Evolutionary conservation across 2,113 vertebrate genomes (phyloP).

Genomic region (Nothoprocta perdicaria): DNA sequence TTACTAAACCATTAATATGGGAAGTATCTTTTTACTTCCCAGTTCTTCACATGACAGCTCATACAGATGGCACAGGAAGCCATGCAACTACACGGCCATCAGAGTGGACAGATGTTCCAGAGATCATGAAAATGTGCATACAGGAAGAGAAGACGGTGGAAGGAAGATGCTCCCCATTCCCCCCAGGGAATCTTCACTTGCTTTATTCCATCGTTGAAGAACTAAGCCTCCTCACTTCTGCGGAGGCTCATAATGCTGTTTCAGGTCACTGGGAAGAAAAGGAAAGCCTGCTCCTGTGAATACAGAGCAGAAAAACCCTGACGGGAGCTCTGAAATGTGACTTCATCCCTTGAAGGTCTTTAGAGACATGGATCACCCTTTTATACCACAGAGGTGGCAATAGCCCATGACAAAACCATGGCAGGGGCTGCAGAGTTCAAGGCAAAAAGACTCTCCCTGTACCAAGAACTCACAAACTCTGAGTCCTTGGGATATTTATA

Average conservation of each 20-base stretch:
- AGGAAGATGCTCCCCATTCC: not conserved
- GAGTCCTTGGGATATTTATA: not conserved
- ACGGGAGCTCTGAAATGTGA: not conserved
- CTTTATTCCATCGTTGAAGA: conserved; percentile 9
- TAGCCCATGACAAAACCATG: not conserved
- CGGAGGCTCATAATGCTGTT: not conserved
- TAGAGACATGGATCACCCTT: not conserved
- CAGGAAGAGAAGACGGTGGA: not conserved
- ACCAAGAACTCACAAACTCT: not conserved
- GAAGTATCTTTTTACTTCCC: not conserved
- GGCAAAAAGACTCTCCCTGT: not conserved
- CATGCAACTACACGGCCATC: not conserved
- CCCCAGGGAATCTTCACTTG: not conserved
- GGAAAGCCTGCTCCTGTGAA: not conserved
- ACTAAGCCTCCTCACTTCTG: not conserved
- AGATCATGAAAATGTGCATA: not conserved
- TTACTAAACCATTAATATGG: conserved; percentile 8
- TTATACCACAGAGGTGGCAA: not conserved
- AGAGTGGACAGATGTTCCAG: not conserved
- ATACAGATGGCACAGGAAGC: conserved; percentile 19
- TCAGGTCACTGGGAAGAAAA: conserved; percentile 18
- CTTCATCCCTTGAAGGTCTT: not conserved
- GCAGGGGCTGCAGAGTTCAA: not conserved
- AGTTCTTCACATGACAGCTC: conserved; percentile 5
- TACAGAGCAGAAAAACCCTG: not conserved